Conservation (phyloP, 2,113 vertebrate species). For the Hippocampus comes region DNA sequence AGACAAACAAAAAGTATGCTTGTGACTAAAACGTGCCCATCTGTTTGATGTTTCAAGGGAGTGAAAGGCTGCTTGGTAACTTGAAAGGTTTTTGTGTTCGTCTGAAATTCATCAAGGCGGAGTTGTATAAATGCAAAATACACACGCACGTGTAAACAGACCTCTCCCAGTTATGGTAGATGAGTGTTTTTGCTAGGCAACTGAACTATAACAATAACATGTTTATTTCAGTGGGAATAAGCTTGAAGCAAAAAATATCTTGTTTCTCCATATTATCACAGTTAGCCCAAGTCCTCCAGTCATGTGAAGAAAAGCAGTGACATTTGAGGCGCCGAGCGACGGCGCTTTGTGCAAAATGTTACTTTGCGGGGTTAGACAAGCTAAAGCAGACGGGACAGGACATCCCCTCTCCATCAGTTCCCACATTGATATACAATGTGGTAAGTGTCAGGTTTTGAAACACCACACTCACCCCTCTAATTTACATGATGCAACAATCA, state of each 20-base stretch:
- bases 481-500: slow-evolving; percentile 42
- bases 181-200: slow-evolving; percentile 63
- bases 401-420: slow-evolving; percentile 23
- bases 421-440: slow-evolving; percentile 30
- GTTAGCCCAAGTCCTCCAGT: slow-evolving; percentile 36
- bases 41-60: slow-evolving; percentile 18
- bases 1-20: slow-evolving; percentile 15
- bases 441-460: slow-evolving; percentile 23
- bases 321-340: slow-evolving; percentile 34
- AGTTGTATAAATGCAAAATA: slow-evolving; percentile 51
- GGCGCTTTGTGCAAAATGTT: not conserved
- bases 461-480: slow-evolving; percentile 31
- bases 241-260: slow-evolving; percentile 51
- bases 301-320: slow-evolving; percentile 23
- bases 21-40: slow-evolving; percentile 14
- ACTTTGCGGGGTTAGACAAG: slow-evolving; percentile 11
- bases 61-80: slow-evolving; percentile 26
- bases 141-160: slow-evolving; percentile 52
- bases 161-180: slow-evolving; percentile 48
- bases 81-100: slow-evolving; percentile 20
- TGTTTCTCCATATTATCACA: slow-evolving; percentile 45
- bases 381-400: slow-evolving; percentile 4
- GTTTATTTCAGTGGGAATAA: slow-evolving; percentile 42
- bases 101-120: slow-evolving; percentile 32
- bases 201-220: slow-evolving; percentile 62